Evolutionary conservation across 2,797 vertebrate genomes (phyloP).

Genomic region (Pelochelys cantorii): DNA sequence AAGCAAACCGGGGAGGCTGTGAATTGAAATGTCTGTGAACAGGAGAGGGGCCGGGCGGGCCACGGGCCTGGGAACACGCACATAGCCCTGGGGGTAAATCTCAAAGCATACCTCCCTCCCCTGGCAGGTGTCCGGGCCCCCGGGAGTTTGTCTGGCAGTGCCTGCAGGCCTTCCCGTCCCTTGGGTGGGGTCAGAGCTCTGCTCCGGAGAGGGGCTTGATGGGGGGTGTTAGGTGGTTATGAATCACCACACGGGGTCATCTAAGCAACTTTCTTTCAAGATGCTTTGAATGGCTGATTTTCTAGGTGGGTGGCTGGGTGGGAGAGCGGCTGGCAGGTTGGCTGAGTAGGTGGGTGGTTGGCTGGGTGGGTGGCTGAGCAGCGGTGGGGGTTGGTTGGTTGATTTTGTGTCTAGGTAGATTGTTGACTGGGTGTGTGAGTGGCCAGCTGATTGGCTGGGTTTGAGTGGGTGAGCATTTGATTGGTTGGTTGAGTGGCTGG

Average conservation of each 20-base stretch:
- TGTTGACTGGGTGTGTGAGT: too few species aligned
- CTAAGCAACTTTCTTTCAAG: too few species aligned
- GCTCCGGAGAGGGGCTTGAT: neutral
- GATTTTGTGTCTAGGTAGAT: neutral
- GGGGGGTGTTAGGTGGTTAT: too few species aligned
- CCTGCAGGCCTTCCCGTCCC: neutral
- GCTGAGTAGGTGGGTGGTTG: too few species aligned
- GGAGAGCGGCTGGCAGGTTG: too few species aligned
- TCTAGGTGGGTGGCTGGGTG: neutral
- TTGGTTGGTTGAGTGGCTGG: too few species aligned
- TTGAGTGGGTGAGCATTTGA: too few species aligned
- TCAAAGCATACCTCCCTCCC: neutral
- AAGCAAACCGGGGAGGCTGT: neutral
- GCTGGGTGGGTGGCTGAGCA: neutral
- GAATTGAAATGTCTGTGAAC: neutral
- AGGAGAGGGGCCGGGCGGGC: neutral
- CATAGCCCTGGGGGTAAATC: neutral
- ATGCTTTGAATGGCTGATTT: neutral
- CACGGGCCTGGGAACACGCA: neutral
- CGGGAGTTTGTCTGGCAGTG: too few species aligned
- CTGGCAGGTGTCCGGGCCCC: too few species aligned
- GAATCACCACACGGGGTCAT: neutral
- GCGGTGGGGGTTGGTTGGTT: neutral
- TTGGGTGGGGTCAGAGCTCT: neutral
- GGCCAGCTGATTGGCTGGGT: neutral